Evolutionary conservation across 2,113 vertebrate species (phyloP).

Genomic region (Tonatia bakeri): DNA sequence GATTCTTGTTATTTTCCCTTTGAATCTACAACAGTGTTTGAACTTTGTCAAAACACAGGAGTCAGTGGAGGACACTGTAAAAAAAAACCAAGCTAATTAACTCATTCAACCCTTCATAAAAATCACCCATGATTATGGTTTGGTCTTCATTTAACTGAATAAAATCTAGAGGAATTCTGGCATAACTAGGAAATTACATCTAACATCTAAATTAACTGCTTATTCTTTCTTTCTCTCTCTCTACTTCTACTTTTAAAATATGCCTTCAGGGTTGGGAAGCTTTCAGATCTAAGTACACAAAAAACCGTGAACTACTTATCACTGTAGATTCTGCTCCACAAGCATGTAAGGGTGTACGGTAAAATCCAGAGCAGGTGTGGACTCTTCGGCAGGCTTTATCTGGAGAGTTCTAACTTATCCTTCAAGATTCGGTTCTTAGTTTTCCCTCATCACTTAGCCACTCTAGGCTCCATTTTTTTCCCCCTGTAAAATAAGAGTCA

Average conservation of each 20-base stretch:
- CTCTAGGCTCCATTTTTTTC: background rate
- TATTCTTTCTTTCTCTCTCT: background rate
- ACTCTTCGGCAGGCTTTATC: background rate
- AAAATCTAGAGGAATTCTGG: slow-evolving; percentile 33
- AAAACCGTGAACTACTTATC: background rate
- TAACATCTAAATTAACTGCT: slow-evolving; percentile 16
- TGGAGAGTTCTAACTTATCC: background rate
- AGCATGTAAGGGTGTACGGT: background rate
- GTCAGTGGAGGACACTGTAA: background rate
- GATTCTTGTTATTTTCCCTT: slow-evolving; percentile 18
- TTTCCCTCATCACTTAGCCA: background rate
- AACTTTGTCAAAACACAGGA: slow-evolving; percentile 44
- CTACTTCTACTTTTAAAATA: slow-evolving; percentile 27
- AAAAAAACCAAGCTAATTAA: slow-evolving; percentile 52
- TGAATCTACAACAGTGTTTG: slow-evolving; percentile 36
- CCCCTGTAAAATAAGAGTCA: background rate
- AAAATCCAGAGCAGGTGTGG: background rate
- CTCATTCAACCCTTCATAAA: slow-evolving; percentile 40
- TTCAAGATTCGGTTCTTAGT: background rate
- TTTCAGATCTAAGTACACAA: slow-evolving; percentile 7
- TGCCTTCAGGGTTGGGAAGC: background rate
- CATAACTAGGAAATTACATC: background rate
- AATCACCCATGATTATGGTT: background rate
- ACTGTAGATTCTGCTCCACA: background rate
- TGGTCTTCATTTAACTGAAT: background rate